Base-by-base conservation (phyloP, 2,888 invertebrate species). In the Torymus texanus region DNA sequence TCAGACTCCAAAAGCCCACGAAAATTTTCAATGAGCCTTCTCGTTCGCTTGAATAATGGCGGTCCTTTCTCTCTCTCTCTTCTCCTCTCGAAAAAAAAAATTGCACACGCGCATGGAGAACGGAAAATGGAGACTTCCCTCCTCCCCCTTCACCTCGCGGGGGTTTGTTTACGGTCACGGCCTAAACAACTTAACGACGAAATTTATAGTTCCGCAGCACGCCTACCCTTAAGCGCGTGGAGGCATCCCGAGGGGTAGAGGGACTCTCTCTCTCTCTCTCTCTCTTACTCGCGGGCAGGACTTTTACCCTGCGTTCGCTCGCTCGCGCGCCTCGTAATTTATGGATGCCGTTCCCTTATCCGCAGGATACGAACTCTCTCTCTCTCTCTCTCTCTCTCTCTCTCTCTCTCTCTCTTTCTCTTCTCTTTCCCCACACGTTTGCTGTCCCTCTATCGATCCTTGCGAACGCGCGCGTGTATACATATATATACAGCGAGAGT, bases 181-280 rank as follows among this genome's bases (percentile, higher is more conserved):
- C 87, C 90, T 90, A 90, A 90, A 89, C 89, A 90, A 90, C 89
- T 90, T 90, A 89, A 89, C 89, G 89, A 89, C 86, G 88, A 89
- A 90, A 90, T 90, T 90, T 90, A 90, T 90, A 88, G 90, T 88
- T 88, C 86, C 85, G 85, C 83, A 88, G 86, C 88, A 88, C 88
- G 90, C 89, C 90, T 86, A 88, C 87, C 88, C 85, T 85, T 83
- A 83, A 84, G 85, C 73, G 63, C 24, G 16, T 29, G 62, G n/a
- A n/a, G 14, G 51, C 50, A 50, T 65, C 50, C 14, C 24, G 78
- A 79, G 18, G 18, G 53, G 18, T 16, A 51, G 51, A 71, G 72
- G 24, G 51, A 61, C n/a, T 12, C 62, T 18, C 89, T 86, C 88
- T n/a, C n/a, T n/a, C n/a, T n/a, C n/a, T n/a, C n/a, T n/a, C n/a